A percentile compares a stretch with the other conserved stretches of the same genome.
phyloP scores from a whole-genome alignment of 2,113 vertebrate genomes.

The Atlantisia rogersi region DNA sequence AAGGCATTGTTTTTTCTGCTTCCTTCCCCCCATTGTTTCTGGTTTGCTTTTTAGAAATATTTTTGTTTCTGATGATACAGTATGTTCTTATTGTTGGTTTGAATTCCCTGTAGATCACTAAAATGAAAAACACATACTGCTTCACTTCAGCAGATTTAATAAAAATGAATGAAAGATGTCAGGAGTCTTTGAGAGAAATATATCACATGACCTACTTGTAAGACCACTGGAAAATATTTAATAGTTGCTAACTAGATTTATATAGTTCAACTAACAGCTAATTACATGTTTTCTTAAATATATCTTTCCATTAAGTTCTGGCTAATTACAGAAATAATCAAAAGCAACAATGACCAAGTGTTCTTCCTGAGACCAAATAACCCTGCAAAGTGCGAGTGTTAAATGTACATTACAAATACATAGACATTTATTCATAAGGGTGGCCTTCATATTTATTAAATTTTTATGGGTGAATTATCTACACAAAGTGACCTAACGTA shows the following conservation, averaged over 20 bases:
- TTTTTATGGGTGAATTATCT: not conserved
- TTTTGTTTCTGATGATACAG: not conserved
- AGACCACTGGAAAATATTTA: conserved; percentile 70
- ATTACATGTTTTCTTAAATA: not conserved
- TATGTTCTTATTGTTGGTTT: conserved; percentile 32
- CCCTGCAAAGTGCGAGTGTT: fast-evolving
- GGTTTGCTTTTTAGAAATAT: not conserved
- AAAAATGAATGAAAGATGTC: conserved; percentile 96
- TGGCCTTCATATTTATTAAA: not conserved
- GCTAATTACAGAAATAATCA: not conserved
- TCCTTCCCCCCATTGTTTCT: fast-evolving
- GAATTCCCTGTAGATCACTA: conserved; percentile 81
- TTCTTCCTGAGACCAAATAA: not conserved
- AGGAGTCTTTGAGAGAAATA: conserved; percentile 94
- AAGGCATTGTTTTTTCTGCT: not conserved
- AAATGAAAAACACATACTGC: conserved; percentile 88
- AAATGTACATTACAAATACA: not conserved
- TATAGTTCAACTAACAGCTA: conserved; percentile 1
- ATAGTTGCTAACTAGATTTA: conserved; percentile 22
- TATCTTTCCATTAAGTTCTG: not conserved
- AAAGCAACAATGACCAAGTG: not conserved
- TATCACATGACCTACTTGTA: conserved; percentile 97
- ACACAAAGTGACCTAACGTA: not conserved
- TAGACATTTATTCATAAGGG: not conserved
- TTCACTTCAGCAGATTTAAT: conserved; percentile 93